Base-by-base conservation (phyloP, 2,113 vertebrate species). In the Emydocephalus ijimae region DNA sequence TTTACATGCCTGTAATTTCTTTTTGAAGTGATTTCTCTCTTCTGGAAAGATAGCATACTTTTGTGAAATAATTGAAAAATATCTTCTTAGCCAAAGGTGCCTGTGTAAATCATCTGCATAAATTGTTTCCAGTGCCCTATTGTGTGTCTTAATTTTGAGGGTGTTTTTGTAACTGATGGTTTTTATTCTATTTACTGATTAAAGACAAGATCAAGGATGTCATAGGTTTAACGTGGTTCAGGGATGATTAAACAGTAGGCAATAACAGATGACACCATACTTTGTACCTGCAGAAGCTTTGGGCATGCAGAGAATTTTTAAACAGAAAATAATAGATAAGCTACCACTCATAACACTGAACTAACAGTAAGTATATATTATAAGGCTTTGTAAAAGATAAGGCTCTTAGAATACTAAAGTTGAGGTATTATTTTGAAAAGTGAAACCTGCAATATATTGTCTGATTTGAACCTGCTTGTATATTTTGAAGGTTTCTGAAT, bases 401-500 rank as follows among this genome's bases (percentile, higher is more conserved):
- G 45, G 3, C 5, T 88, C 7, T 69, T 92, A 87, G n/a, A 64
- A 85, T 12, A 26, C 43, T 89, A 59, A 39, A 39, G 54, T 11
- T 50, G 29, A 85, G 24, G 21, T 54, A 5, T 20, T 43, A 54
- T 57, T 54, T 57, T 26, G n/a, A 85, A 92, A 69, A 48, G 64
- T 34, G 6, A 85, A 50, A 48, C 54, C 64, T 57, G 52, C 29
- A 50, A n/a, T 52, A 11, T 9, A 1, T 50, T 50, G 48, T 50
- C 55, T 55, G 39, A 81, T 45, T 39, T 89, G 26, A 89, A 92
- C 12, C 26, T 64, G 15, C 6, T 52, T n/a, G 50, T 29, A 45
- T 24, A n/a, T 90, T 5, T 89, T 94, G 24, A 23, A 92, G 92
- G 56, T 95, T 93, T 95, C 64, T 89, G 20, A 90, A 50, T 95